phyloP scores from a whole-genome alignment of 2,888 invertebrate species.

The Theretra japonica region DNA sequence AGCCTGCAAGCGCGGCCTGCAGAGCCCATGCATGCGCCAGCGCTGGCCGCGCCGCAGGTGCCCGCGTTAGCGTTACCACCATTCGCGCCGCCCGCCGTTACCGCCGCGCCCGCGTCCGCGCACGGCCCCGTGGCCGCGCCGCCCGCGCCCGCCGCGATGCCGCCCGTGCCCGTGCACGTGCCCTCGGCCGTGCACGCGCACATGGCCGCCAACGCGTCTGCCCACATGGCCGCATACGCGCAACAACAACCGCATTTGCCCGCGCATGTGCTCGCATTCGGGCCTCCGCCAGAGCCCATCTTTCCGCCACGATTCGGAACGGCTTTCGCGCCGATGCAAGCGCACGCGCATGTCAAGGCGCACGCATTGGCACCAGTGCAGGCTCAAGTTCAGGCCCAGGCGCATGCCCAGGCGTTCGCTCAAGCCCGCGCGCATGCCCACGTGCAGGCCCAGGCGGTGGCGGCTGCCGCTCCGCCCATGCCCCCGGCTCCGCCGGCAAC shows the following conservation, averaged over 20 bases:
- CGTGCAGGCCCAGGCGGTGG: slow-evolving; percentile 41
- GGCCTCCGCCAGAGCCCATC: neutral
- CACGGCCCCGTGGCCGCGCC: neutral
- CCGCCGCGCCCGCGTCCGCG: neutral
- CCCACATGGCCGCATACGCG: neutral
- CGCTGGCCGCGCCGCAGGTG: neutral
- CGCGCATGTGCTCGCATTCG: neutral
- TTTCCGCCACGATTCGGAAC: neutral
- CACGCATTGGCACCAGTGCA: slow-evolving; percentile 45
- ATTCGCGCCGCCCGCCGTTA: neutral
- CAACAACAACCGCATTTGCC: neutral
- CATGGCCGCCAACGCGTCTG: neutral
- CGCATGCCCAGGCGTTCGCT: slow-evolving; percentile 44
- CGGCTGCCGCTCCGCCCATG: slow-evolving; percentile 50
- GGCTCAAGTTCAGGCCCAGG: slow-evolving; percentile 61
- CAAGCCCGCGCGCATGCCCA: slow-evolving; percentile 50
- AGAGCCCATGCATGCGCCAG: neutral
- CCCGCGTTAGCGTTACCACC: slow-evolving; percentile 3
- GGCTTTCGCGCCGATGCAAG: no score
- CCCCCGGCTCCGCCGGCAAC: slow-evolving; percentile 48
- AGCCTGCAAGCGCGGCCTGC: neutral
- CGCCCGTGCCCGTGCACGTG: neutral
- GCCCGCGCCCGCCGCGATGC: neutral
- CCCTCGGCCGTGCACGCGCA: neutral
- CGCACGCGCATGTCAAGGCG: neutral